Evolutionary conservation across 2,113 vertebrate genomes (phyloP).

Genomic region (Xenopus laevis): DNA sequence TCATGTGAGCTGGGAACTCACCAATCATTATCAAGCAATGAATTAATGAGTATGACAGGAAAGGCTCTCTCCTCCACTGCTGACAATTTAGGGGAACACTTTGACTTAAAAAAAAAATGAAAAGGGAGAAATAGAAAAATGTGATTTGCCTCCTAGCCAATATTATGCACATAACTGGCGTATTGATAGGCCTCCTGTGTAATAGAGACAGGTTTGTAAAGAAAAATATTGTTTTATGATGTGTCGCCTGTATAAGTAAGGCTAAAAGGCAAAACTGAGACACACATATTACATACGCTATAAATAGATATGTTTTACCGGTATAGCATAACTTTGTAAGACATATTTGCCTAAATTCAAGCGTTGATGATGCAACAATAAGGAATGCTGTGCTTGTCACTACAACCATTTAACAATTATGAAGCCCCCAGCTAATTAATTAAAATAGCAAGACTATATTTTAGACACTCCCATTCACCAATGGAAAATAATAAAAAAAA

Average conservation of each 20-base stretch:
- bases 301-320: too few species aligned
- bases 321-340: too few species aligned
- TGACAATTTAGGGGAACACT: constrained; percentile 55
- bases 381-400: neutral
- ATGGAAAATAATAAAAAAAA: too few species aligned
- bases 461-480: too few species aligned
- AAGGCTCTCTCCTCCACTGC: constrained; percentile 48
- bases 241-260: neutral
- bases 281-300: too few species aligned
- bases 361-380: too few species aligned
- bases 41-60: constrained; percentile 52
- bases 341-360: too few species aligned
- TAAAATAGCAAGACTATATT: too few species aligned
- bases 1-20: constrained; percentile 57
- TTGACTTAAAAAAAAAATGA: constrained; percentile 8
- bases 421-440: too few species aligned
- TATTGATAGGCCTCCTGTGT: neutral
- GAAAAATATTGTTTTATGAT: constrained; percentile 2
- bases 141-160: constrained; percentile 52
- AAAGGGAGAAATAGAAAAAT: constrained; percentile 46
- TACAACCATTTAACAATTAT: too few species aligned
- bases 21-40: constrained; percentile 56
- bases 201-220: neutral
- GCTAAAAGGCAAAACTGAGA: neutral
- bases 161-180: constrained; percentile 48